phyloP scores from a whole-genome alignment of 1,140 invertebrate genomes.

The Hypothenemus hampei region DNA sequence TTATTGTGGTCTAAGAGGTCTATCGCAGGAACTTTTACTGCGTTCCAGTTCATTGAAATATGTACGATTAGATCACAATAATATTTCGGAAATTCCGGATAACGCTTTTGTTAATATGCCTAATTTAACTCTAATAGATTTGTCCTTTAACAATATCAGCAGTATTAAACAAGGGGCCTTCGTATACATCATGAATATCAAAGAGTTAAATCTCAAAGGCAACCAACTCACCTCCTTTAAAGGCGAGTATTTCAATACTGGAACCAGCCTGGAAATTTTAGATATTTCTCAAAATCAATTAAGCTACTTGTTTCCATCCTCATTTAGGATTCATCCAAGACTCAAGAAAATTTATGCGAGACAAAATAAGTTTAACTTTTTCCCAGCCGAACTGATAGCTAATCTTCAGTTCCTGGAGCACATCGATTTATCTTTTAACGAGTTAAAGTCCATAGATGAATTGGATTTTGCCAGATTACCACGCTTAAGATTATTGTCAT shows the following conservation, averaged over 20 bases:
- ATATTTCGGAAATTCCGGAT: slow-evolving; percentile 64
- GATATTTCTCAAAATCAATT: slow-evolving; percentile 73
- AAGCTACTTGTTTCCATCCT: slow-evolving; percentile 72
- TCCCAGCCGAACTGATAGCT: slow-evolving; percentile 74
- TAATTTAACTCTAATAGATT: slow-evolving; percentile 65
- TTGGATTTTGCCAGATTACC: slow-evolving; percentile 78
- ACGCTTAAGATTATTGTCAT: slow-evolving; percentile 60
- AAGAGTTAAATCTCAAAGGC: slow-evolving; percentile 59
- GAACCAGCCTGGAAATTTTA: slow-evolving; percentile 64
- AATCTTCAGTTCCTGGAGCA: slow-evolving; percentile 67
- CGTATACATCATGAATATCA: slow-evolving; percentile 63
- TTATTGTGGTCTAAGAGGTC: slow-evolving; percentile 61
- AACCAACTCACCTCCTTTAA: slow-evolving; percentile 72
- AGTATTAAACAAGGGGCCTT: slow-evolving; percentile 66
- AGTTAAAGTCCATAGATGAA: slow-evolving; percentile 71
- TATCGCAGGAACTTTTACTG: slow-evolving; percentile 66
- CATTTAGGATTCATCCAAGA: slow-evolving; percentile 74
- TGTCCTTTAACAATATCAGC: slow-evolving; percentile 72
- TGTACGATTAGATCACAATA: slow-evolving; percentile 63
- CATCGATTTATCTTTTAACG: slow-evolving; percentile 72
- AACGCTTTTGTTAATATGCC: slow-evolving; percentile 65
- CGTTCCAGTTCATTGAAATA: slow-evolving; percentile 60
- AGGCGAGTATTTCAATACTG: slow-evolving; percentile 71
- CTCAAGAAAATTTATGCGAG: slow-evolving; percentile 62
- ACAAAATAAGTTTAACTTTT: slow-evolving; percentile 74